phyloP scores from a whole-genome alignment of 2,113 vertebrate species.

The Myotis davidii region DNA sequence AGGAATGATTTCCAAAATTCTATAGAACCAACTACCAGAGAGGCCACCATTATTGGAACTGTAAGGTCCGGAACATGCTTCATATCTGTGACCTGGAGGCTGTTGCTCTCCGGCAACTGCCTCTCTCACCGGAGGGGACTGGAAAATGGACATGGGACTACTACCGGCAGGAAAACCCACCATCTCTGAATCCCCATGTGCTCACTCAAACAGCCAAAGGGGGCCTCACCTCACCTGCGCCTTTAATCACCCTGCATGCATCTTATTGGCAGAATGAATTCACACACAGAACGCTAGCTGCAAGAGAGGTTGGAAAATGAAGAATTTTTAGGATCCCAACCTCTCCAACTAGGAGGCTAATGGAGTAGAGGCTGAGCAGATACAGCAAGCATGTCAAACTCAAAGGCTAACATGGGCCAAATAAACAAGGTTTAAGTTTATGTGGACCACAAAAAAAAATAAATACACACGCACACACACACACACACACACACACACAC shows the following conservation, averaged over 20 bases:
- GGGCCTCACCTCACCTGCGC: not conserved
- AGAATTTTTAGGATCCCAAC: not conserved
- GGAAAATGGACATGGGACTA: not conserved
- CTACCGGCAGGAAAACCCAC: not conserved
- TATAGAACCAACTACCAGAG: not conserved
- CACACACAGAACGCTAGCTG: not conserved
- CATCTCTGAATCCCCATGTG: fast-evolving
- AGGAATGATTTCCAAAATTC: not conserved
- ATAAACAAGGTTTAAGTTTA: too few relatives aligned
- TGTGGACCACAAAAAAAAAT: too few relatives aligned
- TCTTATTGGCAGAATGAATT: not conserved
- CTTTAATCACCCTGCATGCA: not conserved
- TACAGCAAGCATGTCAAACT: too few relatives aligned
- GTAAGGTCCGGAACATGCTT: not conserved
- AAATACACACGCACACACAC: too few relatives aligned
- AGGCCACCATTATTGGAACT: not conserved
- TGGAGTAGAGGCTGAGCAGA: not conserved
- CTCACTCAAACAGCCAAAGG: not conserved
- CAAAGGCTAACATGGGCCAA: too few relatives aligned
- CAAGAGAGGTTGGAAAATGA: constrained; percentile 38
- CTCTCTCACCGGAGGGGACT: fast-evolving
- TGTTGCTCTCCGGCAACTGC: too few relatives aligned
- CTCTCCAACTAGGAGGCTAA: not conserved
- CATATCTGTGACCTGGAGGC: not conserved
- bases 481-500: too few relatives aligned